A percentile compares a stretch with the other conserved stretches of the same genome.
Evolutionary conservation across 2,113 vertebrate species (phyloP).

Genomic region (Sebastes fasciatus): DNA sequence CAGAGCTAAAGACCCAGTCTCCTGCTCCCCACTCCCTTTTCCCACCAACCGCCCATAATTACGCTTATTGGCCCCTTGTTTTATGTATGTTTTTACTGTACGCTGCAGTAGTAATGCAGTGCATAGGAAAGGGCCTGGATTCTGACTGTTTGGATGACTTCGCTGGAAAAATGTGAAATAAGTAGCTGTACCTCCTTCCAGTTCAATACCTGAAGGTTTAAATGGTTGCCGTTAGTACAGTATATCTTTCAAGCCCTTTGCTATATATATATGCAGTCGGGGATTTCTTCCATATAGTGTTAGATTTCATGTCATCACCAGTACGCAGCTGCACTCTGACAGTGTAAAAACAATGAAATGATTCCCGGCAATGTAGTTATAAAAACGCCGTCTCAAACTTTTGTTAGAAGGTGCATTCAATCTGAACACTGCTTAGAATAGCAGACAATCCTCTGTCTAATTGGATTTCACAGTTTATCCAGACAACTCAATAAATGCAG

Average conservation of each 20-base stretch:
- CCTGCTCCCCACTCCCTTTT: constrained; percentile 58
- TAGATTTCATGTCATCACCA: constrained; percentile 54
- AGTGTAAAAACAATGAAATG: constrained; percentile 52
- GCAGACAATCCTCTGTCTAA: constrained; percentile 30
- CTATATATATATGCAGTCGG: constrained; percentile 10
- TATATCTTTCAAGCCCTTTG: constrained; percentile 36
- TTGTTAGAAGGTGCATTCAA: constrained; percentile 28
- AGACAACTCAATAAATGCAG: constrained; percentile 13
- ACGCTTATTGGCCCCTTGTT: constrained; percentile 73
- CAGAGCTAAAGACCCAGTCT: constrained; percentile 68
- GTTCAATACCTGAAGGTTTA: constrained; percentile 43
- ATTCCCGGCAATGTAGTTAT: constrained; percentile 36
- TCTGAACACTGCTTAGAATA: constrained; percentile 17
- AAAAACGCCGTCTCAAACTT: constrained; percentile 26
- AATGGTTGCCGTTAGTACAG: constrained; percentile 15
- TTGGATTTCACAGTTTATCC: constrained; percentile 33
- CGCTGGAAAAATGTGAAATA: constrained; percentile 38
- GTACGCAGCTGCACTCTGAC: constrained; percentile 44
- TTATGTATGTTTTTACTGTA: constrained; percentile 78
- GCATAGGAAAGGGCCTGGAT: constrained; percentile 20
- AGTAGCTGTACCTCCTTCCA: constrained; percentile 31
- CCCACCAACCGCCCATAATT: constrained; percentile 78
- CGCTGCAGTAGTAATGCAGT: constrained; percentile 52
- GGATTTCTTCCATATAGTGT: constrained; percentile 43
- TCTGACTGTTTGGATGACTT: constrained; percentile 49